A percentile compares a stretch with the other conserved stretches of the same genome.
These are phyloP conservation scores for Aythya baeri DNA, from an alignment of 2,113 vertebrate species.

Conservation along the genomic window DNA sequence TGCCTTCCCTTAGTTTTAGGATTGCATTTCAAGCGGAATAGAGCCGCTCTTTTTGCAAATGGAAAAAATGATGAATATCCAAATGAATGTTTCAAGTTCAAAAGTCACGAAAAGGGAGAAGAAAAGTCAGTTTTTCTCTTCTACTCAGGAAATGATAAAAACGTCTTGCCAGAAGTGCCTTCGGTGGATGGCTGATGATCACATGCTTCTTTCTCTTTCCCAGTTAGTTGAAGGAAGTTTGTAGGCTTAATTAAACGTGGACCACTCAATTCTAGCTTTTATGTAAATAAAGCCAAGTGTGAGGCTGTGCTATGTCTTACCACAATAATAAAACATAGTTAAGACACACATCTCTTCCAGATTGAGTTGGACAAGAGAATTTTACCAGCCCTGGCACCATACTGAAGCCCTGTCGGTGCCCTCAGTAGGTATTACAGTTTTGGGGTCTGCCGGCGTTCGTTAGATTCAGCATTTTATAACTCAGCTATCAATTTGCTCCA, in stretches of 20 bases:
- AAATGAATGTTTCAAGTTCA: rapidly evolving
- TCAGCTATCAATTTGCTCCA: neutral
- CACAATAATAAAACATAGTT: no score
- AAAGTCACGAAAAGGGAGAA: neutral
- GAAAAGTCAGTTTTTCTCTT: neutral
- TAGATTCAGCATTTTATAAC: neutral
- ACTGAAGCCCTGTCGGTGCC: neutral
- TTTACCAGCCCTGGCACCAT: rapidly evolving
- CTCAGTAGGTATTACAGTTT: neutral
- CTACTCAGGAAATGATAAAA: neutral
- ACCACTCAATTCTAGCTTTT: neutral
- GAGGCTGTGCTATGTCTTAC: no score
- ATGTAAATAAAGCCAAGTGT: neutral
- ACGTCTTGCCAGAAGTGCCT: neutral
- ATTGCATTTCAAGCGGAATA: rapidly evolving
- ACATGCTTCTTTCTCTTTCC: neutral
- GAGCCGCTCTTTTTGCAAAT: neutral
- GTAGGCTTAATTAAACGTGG: neutral
- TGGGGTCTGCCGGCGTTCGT: neutral
- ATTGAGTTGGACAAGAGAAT: neutral
- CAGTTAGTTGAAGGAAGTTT: neutral
- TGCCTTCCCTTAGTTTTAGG: neutral
- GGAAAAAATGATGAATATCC: neutral
- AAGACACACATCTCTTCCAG: neutral
- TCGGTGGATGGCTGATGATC: neutral